Conservation (phyloP, 2,888 invertebrate genomes). For the Cheilosia soror region DNA sequence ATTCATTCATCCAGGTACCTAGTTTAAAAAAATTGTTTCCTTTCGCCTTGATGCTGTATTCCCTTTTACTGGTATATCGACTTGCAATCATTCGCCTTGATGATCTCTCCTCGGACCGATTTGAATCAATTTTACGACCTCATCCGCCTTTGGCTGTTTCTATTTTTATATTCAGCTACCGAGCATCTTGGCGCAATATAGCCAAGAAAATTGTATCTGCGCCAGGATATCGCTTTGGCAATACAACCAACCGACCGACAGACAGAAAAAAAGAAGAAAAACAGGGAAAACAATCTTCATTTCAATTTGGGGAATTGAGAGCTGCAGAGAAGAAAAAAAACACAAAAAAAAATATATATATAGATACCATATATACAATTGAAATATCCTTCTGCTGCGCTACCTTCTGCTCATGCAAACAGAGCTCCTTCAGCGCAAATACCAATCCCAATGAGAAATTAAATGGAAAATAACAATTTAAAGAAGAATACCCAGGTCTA, state of each 20-base stretch:
- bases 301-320: slow-evolving; percentile 60
- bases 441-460: slow-evolving; percentile 61
- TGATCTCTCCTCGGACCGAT: slow-evolving; percentile 57
- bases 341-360: background rate
- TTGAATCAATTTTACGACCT: slow-evolving; percentile 57
- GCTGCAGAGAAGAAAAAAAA: slow-evolving; percentile 10
- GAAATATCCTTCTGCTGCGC: slow-evolving; percentile 48
- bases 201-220: slow-evolving; percentile 6
- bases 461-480: slow-evolving; percentile 63
- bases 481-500: slow-evolving; percentile 20
- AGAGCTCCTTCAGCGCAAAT: slow-evolving; percentile 52
- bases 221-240: slow-evolving; percentile 25
- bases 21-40: background rate
- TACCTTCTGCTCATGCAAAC: slow-evolving; percentile 38
- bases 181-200: slow-evolving; percentile 19
- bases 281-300: slow-evolving; percentile 46
- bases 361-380: slow-evolving; percentile 15
- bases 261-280: slow-evolving; percentile 11
- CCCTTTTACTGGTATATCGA: background rate
- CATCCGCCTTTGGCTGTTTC: slow-evolving; percentile 17
- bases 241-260: slow-evolving; percentile 18
- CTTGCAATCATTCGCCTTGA: slow-evolving; percentile 43
- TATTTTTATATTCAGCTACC: slow-evolving; percentile 1
- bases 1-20: background rate
- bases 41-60: background rate